Evolutionary conservation across 2,888 invertebrate genomes (phyloP).

Genomic region (Cosmopolites sordidus): DNA sequence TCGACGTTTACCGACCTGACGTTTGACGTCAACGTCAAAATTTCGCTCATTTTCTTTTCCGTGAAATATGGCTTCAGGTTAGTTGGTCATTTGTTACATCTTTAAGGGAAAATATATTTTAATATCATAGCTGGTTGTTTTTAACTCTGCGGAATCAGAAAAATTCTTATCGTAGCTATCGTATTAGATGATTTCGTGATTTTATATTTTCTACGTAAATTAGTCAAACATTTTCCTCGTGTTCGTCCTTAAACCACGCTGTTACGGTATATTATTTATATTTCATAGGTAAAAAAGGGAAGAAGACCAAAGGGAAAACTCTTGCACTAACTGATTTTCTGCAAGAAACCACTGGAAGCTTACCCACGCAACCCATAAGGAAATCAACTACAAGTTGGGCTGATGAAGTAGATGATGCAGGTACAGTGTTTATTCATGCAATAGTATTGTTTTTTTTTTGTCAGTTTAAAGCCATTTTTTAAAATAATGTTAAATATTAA

Average conservation of each 20-base stretch:
- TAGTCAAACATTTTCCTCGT: conserved; percentile 6
- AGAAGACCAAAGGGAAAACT: conserved; percentile 81
- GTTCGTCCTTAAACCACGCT: conserved; percentile 10
- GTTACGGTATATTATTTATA: conserved; percentile 13
- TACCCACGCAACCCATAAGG: conserved; percentile 52
- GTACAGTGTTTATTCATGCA: conserved; percentile 49
- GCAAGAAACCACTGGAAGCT: conserved; percentile 60
- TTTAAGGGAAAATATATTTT: too few relatives aligned
- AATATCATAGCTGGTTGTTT: neutral
- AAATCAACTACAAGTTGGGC: conserved; percentile 65
- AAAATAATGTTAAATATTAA: too few relatives aligned
- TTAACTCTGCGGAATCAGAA: neutral
- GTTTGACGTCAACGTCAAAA: conserved; percentile 9
- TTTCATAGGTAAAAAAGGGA: conserved; percentile 63
- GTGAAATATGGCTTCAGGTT: conserved; percentile 39
- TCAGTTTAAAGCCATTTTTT: too few relatives aligned
- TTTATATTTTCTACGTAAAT: too few relatives aligned
- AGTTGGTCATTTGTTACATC: conserved; percentile 25
- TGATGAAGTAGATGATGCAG: conserved; percentile 76
- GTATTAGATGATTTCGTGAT: too few relatives aligned
- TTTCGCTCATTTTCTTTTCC: conserved; percentile 14
- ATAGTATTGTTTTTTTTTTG: neutral
- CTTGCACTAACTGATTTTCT: conserved; percentile 78
- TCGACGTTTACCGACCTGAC: conserved; percentile 9
- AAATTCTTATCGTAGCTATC: neutral